Conservation (phyloP, 2,888 invertebrate species). For the Thymelicus sylvestris region DNA sequence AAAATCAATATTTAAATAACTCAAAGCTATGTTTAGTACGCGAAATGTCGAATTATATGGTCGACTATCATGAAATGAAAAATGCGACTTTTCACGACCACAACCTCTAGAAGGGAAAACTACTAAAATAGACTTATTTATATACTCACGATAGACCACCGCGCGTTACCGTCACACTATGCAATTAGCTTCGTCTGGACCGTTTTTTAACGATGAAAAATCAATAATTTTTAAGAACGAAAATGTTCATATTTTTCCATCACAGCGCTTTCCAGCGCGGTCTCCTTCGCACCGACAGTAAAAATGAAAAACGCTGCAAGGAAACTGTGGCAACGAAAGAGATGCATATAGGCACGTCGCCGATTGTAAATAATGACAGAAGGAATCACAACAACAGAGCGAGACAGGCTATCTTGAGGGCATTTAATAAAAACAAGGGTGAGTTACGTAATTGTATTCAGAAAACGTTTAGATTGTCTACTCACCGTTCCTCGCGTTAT, state of each 20-base stretch:
- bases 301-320: slow-evolving; percentile 81
- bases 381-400: slow-evolving; percentile 79
- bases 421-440: slow-evolving; percentile 63
- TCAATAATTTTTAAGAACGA: slow-evolving; percentile 82
- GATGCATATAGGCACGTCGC: slow-evolving; percentile 72
- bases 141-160: slow-evolving; percentile 67
- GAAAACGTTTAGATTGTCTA: slow-evolving; percentile 40
- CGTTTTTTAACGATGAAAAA: slow-evolving; percentile 80
- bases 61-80: slow-evolving; percentile 72
- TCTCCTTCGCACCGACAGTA: slow-evolving; percentile 72
- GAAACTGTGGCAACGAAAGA: slow-evolving; percentile 73
- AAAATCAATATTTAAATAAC: slow-evolving; percentile 78
- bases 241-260: slow-evolving; percentile 81
- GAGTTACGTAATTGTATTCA: slow-evolving; percentile 59
- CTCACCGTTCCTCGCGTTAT: slow-evolving; percentile 52
- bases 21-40: slow-evolving; percentile 50
- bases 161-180: slow-evolving; percentile 65
- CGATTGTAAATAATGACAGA: slow-evolving; percentile 80
- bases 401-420: slow-evolving; percentile 64
- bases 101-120: slow-evolving; percentile 64
- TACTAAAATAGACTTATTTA: slow-evolving; percentile 63
- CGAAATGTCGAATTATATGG: slow-evolving; percentile 58
- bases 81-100: slow-evolving; percentile 74
- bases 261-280: slow-evolving; percentile 65
- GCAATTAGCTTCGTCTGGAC: slow-evolving; percentile 67